Conservation (phyloP, 2,113 vertebrate genomes). For the Ancistrus triradiatus region DNA sequence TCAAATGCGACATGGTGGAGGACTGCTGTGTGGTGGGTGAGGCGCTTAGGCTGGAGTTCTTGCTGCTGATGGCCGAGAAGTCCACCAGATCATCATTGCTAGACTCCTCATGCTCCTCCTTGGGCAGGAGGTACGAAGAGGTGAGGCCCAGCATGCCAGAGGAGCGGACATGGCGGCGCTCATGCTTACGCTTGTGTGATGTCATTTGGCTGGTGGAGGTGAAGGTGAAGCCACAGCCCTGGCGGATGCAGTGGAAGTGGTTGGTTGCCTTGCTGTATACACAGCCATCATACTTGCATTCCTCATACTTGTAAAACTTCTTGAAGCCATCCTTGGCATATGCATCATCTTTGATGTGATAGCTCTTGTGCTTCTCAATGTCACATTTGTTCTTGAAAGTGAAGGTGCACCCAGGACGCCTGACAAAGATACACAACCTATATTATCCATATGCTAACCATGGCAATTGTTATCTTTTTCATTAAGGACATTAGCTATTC, state of each 20-base stretch:
- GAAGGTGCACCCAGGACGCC: conserved; percentile 93
- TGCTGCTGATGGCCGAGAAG: conserved; percentile 95
- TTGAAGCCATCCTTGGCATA: conserved; percentile 99
- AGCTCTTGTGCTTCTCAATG: conserved; percentile 99
- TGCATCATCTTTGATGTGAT: conserved; percentile 98
- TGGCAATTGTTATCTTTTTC: too few species aligned
- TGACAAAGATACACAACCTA: conserved; percentile 50
- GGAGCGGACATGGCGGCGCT: conserved; percentile 91
- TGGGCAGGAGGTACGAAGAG: conserved; percentile 78
- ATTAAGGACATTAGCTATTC: too few species aligned
- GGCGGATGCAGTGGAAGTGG: conserved; percentile 98
- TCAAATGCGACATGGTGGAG: conserved; percentile 72
- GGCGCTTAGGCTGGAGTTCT: conserved; percentile 98
- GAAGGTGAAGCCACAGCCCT: conserved; percentile 98
- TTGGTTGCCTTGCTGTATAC: conserved; percentile 99
- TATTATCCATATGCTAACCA: too few species aligned
- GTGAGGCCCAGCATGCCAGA: conserved; percentile 82
- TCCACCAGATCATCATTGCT: conserved; percentile 97
- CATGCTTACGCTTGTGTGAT: conserved; percentile 97
- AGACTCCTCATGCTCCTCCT: conserved; percentile 94
- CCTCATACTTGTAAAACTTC: conserved; percentile 99
- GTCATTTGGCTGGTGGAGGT: conserved; percentile 99
- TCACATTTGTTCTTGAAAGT: conserved; percentile 99
- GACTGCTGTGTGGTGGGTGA: conserved; percentile 96
- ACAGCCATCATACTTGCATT: conserved; percentile 97